Conservation (phyloP, 1,140 invertebrate species). For the Zaprionus ornatus region DNA sequence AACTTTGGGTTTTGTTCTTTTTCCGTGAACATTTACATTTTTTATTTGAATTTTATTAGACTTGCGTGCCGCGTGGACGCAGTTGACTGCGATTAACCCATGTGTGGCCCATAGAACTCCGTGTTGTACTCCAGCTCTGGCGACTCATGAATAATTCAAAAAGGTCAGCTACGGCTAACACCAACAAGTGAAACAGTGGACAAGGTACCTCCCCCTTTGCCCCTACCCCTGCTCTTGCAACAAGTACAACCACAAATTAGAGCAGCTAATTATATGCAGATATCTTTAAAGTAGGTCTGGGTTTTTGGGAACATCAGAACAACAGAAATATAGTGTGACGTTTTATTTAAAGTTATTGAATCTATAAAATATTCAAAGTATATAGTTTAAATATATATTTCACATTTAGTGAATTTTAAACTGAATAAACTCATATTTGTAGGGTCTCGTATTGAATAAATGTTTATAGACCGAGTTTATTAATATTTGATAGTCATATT, state of each 20-base stretch:
- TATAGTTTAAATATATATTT: no score
- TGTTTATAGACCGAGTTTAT: background rate
- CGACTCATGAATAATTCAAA: constrained; percentile 73
- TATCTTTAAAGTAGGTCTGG: background rate
- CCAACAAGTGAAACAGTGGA: background rate
- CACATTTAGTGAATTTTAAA: no score
- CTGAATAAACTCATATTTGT: no score
- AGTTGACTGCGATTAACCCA: constrained; percentile 70
- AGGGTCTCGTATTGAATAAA: no score
- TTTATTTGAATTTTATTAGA: constrained; percentile 51
- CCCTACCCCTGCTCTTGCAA: background rate
- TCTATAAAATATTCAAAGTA: background rate
- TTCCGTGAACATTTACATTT: constrained; percentile 59
- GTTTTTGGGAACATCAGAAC: background rate
- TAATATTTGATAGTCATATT: background rate
- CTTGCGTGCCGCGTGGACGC: constrained; percentile 70
- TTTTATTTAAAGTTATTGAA: background rate
- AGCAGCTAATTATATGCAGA: background rate
- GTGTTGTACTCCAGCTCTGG: background rate
- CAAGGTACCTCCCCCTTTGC: background rate
- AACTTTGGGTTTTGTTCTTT: constrained; percentile 64
- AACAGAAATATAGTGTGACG: background rate
- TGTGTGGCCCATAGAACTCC: constrained; percentile 31
- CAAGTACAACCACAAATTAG: background rate
- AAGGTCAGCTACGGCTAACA: constrained; percentile 59